Percentiles rank a stretch among this genome's conserved stretches.
Evolutionary conservation across 2,113 vertebrate genomes (phyloP).

Genomic region (Strix aluco): DNA sequence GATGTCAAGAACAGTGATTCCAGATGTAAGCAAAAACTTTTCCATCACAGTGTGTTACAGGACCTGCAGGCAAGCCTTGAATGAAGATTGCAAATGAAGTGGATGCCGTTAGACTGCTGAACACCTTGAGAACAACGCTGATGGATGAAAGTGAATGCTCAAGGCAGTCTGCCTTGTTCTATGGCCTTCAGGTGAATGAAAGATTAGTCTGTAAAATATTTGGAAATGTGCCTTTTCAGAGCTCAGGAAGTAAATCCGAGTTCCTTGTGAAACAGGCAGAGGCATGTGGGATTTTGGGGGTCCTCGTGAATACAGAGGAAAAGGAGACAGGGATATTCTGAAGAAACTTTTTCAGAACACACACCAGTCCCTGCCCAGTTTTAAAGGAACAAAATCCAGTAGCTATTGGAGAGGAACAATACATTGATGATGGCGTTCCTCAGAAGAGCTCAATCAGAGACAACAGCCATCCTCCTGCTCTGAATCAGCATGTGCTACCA

Average conservation of each 20-base stretch:
- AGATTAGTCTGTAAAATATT: neutral
- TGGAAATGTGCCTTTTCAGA: neutral
- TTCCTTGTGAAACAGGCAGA: neutral
- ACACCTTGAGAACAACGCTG: neutral
- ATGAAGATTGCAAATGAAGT: neutral
- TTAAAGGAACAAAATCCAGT: neutral
- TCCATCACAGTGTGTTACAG: neutral
- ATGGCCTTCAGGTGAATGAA: neutral
- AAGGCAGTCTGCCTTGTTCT: neutral
- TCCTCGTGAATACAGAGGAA: neutral
- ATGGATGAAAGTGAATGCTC: neutral
- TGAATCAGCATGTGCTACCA: neutral
- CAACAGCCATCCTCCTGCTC: neutral
- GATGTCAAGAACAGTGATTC: slow-evolving; percentile 14
- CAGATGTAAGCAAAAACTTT: slow-evolving; percentile 18
- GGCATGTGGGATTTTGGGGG: neutral
- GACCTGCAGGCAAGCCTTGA: neutral
- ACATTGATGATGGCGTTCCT: neutral
- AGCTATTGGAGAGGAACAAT: neutral
- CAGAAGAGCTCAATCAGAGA: neutral
- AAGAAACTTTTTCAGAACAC: neutral
- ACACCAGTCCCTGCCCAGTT: neutral
- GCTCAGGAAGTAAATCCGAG: neutral
- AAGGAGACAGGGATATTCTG: neutral
- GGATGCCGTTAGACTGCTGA: neutral